Evolutionary conservation across 2,113 vertebrate species (phyloP).

Genomic region (Synchiropus splendidus): DNA sequence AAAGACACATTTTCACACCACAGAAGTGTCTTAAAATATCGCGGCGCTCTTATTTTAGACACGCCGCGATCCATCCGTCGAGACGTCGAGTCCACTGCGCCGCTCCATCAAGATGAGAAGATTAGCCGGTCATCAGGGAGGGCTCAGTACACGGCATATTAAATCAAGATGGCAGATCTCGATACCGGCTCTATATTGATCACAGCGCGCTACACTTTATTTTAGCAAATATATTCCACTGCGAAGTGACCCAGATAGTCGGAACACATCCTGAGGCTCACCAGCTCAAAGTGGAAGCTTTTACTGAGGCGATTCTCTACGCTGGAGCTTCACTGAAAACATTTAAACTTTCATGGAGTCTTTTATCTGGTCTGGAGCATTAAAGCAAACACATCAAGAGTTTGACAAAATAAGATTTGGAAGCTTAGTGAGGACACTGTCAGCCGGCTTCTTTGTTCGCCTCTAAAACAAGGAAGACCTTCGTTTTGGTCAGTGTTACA

Average conservation of each 20-base stretch:
- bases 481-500: too few species aligned
- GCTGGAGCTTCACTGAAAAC: conserved; percentile 9
- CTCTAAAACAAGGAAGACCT: too few species aligned
- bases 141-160: conserved; percentile 37
- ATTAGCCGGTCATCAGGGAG: conserved; percentile 32
- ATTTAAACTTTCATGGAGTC: conserved; percentile 36
- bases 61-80: background rate
- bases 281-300: conserved; percentile 43
- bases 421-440: background rate
- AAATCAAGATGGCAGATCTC: conserved; percentile 46
- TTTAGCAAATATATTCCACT: conserved; percentile 48
- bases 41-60: conserved; percentile 18
- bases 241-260: conserved; percentile 60
- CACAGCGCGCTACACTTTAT: conserved; percentile 37
- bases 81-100: conserved; percentile 12
- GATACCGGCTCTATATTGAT: conserved; percentile 40
- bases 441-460: too few species aligned
- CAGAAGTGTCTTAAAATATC: too few species aligned
- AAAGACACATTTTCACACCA: too few species aligned
- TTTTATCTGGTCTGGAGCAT: conserved; percentile 21
- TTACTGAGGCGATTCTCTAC: conserved; percentile 32
- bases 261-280: conserved; percentile 44
- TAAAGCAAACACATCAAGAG: conserved; percentile 3
- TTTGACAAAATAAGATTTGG: conserved; percentile 5
- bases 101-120: conserved; percentile 29